These are phyloP conservation scores for Lydus trimaculatus DNA, from an alignment of 2,888 invertebrate species.

Conservation along the genomic window DNA sequence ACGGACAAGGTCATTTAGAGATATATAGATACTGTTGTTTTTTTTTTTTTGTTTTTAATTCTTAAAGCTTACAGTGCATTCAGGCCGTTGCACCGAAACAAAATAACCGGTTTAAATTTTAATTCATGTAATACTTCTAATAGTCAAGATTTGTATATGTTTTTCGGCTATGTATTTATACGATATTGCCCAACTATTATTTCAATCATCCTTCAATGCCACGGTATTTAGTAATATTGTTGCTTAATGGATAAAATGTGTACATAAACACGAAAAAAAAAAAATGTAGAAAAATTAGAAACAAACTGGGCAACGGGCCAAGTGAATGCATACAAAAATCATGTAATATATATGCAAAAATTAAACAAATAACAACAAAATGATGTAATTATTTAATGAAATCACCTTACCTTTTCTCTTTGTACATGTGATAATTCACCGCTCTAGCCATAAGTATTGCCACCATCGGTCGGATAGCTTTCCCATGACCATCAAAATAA, in stretches of 20 bases:
- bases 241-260: conserved; percentile 10
- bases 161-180: conserved; percentile 1
- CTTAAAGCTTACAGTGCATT: not conserved
- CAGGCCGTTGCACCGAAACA: conserved; percentile 8
- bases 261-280: not conserved
- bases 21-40: not conserved
- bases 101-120: conserved; percentile 8
- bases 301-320: not conserved
- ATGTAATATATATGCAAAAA: not conserved
- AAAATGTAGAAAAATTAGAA: not conserved
- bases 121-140: conserved; percentile 3
- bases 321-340: too few species aligned
- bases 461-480: conserved; percentile 95
- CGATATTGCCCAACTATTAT: conserved; percentile 1
- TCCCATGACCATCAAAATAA: conserved; percentile 98
- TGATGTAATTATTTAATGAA: not conserved
- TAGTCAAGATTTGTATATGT: not conserved
- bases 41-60: not conserved
- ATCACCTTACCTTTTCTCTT: conserved; percentile 78
- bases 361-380: not conserved
- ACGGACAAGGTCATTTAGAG: conserved; percentile 3
- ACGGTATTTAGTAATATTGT: not conserved
- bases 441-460: conserved; percentile 94
- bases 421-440: conserved; percentile 87
- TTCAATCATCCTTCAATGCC: conserved; percentile 10